Evolutionary conservation across 2,797 vertebrate species (phyloP), one percentile per base, ranked within the genome.

Genomic region (Gymnoscopelus braueri): DNA sequence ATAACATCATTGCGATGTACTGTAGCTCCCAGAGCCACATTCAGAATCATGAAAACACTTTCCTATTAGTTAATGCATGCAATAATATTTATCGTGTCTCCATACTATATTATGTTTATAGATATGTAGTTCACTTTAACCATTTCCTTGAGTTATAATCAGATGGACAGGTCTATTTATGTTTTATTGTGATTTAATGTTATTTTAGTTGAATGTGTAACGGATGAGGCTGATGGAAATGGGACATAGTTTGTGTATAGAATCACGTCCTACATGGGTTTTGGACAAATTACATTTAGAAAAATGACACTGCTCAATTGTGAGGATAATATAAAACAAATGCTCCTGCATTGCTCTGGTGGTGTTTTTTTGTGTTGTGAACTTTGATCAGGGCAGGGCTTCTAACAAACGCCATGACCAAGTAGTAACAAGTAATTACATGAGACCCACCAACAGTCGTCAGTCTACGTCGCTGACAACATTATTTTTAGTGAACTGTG

Each of bases 41-140:
- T 68, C n/a, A 14, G 12, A 65, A 50, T n/a, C 49, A 52, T 6
- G 44, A 53, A 65, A 50, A 35, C 50, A 48, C 8, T 70, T 81
- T 59, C 14, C 39, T 44, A 67, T 78, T 59, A 63, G 35, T 51
- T 60, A 61, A 60, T 81, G 88, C 87, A 91, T 86, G 86, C 59
- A 63, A 73, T 65, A 62, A 55, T 53, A 69, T 66, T 76, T 65
- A 19, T 5, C 66, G 59, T 62, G 51, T 55, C 49, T 81, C 51
- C 19, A 1, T 54, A 65, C 54, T 56, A 47, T 67, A 47, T 67
- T 60, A 48, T 68, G 69, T 82, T 66, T 54, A 49, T 68, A 65
- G 14, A 49, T 44, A 15, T 69, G 60, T 44, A 64, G 39, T 44
- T 63, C 11, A 49, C 8, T 53, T 75, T 35, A 58, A 24, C 4